Conservation (phyloP, 2,888 invertebrate genomes). For the Xestia xanthographa region DNA sequence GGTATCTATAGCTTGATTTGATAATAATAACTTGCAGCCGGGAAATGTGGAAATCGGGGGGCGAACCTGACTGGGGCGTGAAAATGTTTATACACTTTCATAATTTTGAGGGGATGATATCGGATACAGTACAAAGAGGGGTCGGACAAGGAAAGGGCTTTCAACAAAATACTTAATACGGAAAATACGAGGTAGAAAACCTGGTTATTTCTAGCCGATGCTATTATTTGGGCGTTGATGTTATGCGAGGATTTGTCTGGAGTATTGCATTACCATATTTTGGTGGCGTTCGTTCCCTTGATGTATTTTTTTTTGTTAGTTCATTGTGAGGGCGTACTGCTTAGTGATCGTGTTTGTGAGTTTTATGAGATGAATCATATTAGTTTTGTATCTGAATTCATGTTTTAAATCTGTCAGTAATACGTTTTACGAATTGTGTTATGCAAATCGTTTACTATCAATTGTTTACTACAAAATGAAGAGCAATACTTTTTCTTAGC, state of each 20-base stretch:
- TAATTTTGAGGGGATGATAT: conserved; percentile 90
- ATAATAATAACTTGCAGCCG: conserved; percentile 89
- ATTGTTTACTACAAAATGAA: no score
- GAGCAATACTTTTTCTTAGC: no score
- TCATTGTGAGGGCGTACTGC: conserved; percentile 3
- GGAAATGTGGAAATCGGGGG: conserved; percentile 86
- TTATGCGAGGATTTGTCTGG: conserved; percentile 73
- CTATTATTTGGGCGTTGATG: conserved; percentile 76
- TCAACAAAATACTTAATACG: conserved; percentile 88
- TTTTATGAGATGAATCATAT: conserved; percentile 13
- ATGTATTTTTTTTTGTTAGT: conserved; percentile 47
- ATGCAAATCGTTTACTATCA: not conserved
- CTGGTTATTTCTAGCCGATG: conserved; percentile 80
- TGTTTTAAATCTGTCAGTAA: not conserved
- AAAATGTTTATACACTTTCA: conserved; percentile 91
- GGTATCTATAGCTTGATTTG: conserved; percentile 89
- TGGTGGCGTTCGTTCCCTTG: conserved; percentile 39
- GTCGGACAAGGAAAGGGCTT: conserved; percentile 81
- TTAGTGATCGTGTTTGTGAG: conserved; percentile 11
- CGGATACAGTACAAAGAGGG: conserved; percentile 84
- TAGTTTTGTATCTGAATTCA: conserved; percentile 2
- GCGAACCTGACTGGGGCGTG: conserved; percentile 83
- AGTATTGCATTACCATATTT: conserved; percentile 74
- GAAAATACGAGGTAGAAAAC: conserved; percentile 86
- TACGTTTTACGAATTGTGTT: no score